These are phyloP conservation scores for Papilio dardanus DNA, from an alignment of 1,140 invertebrate species.

Conservation along the genomic window DNA sequence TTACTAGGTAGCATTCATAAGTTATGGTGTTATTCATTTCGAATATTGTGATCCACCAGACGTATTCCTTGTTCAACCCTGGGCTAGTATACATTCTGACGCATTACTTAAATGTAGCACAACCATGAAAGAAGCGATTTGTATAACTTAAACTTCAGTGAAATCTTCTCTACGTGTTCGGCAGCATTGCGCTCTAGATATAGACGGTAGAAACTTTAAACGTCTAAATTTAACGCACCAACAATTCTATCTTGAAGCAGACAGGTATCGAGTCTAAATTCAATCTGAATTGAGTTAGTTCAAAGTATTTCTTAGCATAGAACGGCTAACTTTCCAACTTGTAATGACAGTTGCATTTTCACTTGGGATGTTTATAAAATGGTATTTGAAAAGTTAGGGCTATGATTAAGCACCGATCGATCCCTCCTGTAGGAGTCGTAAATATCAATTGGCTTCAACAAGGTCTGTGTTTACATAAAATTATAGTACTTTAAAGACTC, in stretches of 20 bases:
- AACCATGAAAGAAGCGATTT: not conserved
- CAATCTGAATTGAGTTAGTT: slow-evolving; percentile 15
- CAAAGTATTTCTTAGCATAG: slow-evolving; percentile 12
- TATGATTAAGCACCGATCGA: not conserved
- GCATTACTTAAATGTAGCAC: not conserved
- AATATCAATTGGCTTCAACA: slow-evolving; percentile 13
- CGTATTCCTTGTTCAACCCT: not conserved
- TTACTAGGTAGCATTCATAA: not conserved
- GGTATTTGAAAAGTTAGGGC: slow-evolving; percentile 11
- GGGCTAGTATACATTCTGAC: not conserved
- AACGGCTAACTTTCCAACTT: slow-evolving; percentile 11
- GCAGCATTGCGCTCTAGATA: not conserved
- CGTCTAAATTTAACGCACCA: not conserved
- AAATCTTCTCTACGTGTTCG: not conserved
- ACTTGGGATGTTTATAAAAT: slow-evolving; percentile 17
- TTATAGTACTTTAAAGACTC: not conserved
- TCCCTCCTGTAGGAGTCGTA: slow-evolving; percentile 8
- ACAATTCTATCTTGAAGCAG: not conserved
- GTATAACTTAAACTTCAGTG: not conserved
- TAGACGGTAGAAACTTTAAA: not conserved
- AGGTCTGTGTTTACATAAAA: slow-evolving; percentile 6
- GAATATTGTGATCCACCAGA: not conserved
- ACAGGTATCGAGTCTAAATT: slow-evolving; percentile 11
- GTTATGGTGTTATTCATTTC: not conserved
- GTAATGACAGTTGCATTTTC: slow-evolving; percentile 19